Percentiles rank a stretch among this genome's conserved stretches.
Conservation (phyloP, 2,888 invertebrate species). For the Hymenopus coronatus region DNA sequence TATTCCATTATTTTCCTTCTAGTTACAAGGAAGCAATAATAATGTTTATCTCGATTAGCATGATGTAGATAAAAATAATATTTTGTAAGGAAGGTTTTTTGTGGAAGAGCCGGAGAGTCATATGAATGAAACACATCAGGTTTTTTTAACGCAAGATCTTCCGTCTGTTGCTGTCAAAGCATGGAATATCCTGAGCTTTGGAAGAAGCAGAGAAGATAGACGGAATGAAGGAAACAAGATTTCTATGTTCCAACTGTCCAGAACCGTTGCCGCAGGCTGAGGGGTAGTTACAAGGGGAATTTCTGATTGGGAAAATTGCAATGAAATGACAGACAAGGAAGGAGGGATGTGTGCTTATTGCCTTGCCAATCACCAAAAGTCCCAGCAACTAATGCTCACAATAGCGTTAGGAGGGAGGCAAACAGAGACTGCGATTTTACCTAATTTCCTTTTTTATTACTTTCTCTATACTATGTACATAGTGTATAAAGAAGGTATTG, state of each 20-base stretch:
- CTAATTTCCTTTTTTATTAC: too few relatives aligned
- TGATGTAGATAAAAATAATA: too few relatives aligned
- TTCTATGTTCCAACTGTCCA: background rate
- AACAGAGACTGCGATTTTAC: too few relatives aligned
- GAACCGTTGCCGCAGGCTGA: background rate
- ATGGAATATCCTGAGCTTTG: background rate
- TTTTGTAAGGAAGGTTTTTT: too few relatives aligned
- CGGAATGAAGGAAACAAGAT: background rate
- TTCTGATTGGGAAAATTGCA: conserved; percentile 35
- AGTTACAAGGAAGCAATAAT: too few relatives aligned
- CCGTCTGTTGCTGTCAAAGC: background rate
- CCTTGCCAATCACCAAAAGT: background rate
- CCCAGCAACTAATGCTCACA: background rate
- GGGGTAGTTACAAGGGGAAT: conserved; percentile 12
- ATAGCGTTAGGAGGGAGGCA: background rate
- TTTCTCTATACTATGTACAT: too few relatives aligned
- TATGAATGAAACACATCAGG: too few relatives aligned
- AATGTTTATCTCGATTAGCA: too few relatives aligned
- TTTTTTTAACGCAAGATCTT: background rate
- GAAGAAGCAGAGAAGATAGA: background rate
- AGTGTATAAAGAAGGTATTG: too few relatives aligned
- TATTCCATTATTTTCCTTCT: too few relatives aligned
- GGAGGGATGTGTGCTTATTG: background rate
- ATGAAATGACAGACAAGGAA: conserved; percentile 34
- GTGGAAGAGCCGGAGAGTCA: too few relatives aligned